Evolutionary conservation across 2,797 vertebrate genomes (phyloP).

Genomic region (Australoheros facetus): DNA sequence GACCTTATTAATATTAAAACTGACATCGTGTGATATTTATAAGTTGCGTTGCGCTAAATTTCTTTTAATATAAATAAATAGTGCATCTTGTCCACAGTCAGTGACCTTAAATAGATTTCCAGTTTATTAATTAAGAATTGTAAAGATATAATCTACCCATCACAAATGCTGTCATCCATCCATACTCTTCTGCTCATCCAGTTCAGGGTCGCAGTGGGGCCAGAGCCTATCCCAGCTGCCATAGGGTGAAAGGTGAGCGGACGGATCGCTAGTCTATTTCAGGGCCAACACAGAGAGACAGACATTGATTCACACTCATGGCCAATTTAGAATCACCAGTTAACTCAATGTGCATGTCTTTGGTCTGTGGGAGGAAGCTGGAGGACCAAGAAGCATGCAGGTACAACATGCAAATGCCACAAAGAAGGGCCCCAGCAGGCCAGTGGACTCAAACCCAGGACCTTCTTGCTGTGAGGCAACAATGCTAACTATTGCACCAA

Average conservation of each 20-base stretch:
- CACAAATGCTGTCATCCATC: background rate
- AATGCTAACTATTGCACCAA: background rate
- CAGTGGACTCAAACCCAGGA: background rate
- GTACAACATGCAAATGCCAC: background rate
- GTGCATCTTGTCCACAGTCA: background rate
- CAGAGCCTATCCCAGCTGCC: background rate
- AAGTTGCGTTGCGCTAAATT: background rate
- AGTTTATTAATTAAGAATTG: slow-evolving; percentile 9
- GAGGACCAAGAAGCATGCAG: background rate
- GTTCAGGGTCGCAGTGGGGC: background rate
- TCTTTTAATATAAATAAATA: background rate
- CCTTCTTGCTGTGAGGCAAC: background rate
- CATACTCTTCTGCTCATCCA: background rate
- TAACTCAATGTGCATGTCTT: background rate
- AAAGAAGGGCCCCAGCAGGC: background rate
- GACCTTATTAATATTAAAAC: slow-evolving; percentile 7
- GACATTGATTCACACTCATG: background rate
- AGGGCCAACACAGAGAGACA: background rate
- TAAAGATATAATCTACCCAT: slow-evolving; percentile 4
- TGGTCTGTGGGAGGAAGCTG: background rate
- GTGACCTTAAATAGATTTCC: background rate
- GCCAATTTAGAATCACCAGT: background rate
- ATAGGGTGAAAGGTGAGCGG: too few relatives aligned
- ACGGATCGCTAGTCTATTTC: too few relatives aligned
- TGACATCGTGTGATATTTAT: background rate